Base-by-base conservation (phyloP, 2,888 invertebrate species). In the Andrena dorsata region DNA sequence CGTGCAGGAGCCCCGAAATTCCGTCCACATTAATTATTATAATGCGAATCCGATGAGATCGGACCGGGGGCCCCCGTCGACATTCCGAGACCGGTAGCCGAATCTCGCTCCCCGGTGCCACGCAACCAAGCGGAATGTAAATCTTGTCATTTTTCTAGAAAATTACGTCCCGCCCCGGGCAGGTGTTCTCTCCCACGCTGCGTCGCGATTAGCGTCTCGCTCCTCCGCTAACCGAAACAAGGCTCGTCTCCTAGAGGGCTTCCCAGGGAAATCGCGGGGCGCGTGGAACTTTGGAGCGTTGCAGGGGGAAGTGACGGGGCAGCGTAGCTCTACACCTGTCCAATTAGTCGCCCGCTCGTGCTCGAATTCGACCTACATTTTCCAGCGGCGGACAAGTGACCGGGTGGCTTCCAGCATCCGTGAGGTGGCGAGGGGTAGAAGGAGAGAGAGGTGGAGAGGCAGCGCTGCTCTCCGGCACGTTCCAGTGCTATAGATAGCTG, bases 351-450 rank as follows among this genome's bases (percentile, higher is more conserved):
- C 61, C 64, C 75, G 80, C 74, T 78, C 85, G 83, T 82, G 85
- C 86, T 78, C 86, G 88, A 85, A 86, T 86, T 86, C 83, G 88
- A 88, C 88, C 88, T 83, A 88, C 86, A 88, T 88, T 88, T 88
- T 86, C 81, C 87, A 81, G 77, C 71, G 70, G 74, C 85, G 77
- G 86, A 88, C 88, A 88, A 88, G 88, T 85, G 88, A 88, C 86
- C 82, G 82, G 87, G 78, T 77, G 79, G 82, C 81, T 87, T 87
- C 87, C 87, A 88, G 88, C 82, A 80, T 81, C 61, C 65, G 51
- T 13, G 69, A 60, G 61, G 26, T 0, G 35, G 70, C 47, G 64
- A 56, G 69, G 66, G 77, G 51, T 49, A 53, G 76, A 35, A 49
- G 63, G 56, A 70, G 32, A 49, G 56, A 76, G 72, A 58, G 23